These are phyloP conservation scores for Gyrodactylus salaris DNA, from an alignment of 1,140 invertebrate genomes.

Conservation along the genomic window DNA sequence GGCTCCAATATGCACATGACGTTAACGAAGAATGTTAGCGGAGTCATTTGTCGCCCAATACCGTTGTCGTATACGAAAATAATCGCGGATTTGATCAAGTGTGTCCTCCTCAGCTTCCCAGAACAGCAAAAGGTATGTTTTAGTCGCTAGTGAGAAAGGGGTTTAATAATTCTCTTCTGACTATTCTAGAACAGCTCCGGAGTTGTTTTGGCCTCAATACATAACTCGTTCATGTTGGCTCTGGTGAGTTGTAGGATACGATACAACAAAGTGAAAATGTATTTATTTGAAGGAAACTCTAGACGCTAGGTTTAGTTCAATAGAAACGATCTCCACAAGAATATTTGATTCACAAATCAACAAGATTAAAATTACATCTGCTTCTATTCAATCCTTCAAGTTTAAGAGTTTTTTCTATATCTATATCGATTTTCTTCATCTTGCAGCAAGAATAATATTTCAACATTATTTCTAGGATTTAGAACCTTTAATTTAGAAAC, in stretches of 20 bases:
- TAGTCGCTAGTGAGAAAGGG: not conserved
- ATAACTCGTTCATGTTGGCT: conserved; percentile 33
- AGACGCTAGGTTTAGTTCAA: too few relatives aligned
- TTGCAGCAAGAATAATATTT: too few relatives aligned
- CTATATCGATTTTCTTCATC: too few relatives aligned
- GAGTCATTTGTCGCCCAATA: conserved; percentile 39
- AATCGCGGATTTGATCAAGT: conserved; percentile 76
- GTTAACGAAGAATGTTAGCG: conserved; percentile 19
- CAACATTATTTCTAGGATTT: too few relatives aligned
- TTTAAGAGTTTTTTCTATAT: too few relatives aligned
- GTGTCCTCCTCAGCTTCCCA: conserved; percentile 62
- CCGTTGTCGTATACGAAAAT: conserved; percentile 73
- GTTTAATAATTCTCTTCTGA: conserved; percentile 6
- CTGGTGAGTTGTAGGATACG: conserved; percentile 25
- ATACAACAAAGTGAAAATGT: too few relatives aligned
- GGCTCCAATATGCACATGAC: conserved; percentile 58
- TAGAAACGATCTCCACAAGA: too few relatives aligned
- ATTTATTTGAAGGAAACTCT: too few relatives aligned
- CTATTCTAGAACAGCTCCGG: conserved; percentile 23
- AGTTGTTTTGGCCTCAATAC: conserved; percentile 50
- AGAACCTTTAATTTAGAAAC: too few relatives aligned
- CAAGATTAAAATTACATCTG: too few relatives aligned
- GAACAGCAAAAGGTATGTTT: conserved; percentile 44
- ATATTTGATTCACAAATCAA: too few relatives aligned
- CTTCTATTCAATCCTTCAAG: too few relatives aligned